Evolutionary conservation across 2,888 invertebrate species (phyloP).

Genomic region (Junonia oenone): DNA sequence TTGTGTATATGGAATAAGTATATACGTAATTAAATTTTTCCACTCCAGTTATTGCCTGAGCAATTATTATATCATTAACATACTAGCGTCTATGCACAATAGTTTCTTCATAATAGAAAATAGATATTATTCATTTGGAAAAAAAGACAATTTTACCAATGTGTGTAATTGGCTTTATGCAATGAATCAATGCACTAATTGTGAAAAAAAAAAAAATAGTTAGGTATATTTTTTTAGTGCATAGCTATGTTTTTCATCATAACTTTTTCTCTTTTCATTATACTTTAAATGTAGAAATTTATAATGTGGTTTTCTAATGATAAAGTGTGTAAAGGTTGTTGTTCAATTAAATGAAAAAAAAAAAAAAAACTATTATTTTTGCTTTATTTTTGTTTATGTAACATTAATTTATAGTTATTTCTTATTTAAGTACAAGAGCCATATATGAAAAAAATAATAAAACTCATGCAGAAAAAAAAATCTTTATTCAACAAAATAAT

Average conservation of each 20-base stretch:
- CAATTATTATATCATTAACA: background rate
- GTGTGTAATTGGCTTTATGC: background rate
- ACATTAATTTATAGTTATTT: too few species aligned
- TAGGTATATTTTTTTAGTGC: too few species aligned
- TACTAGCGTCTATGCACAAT: background rate
- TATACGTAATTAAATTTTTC: background rate
- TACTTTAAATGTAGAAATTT: too few species aligned
- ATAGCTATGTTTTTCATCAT: too few species aligned
- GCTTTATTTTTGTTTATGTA: too few species aligned
- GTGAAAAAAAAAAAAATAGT: background rate
- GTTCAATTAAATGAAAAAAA: too few species aligned
- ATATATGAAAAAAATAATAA: conserved; percentile 2
- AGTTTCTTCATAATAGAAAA: background rate
- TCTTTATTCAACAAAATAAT: conserved; percentile 30
- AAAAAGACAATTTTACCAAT: background rate
- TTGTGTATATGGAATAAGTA: background rate
- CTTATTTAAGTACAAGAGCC: background rate
- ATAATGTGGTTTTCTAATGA: too few species aligned
- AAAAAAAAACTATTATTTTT: too few species aligned
- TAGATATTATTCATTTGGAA: background rate
- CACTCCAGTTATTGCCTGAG: background rate
- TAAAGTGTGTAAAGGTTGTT: too few species aligned
- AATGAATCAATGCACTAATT: background rate
- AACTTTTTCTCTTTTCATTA: too few species aligned
- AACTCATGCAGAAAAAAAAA: conserved; percentile 25